Evolutionary conservation across 2,113 vertebrate species (phyloP).

Genomic region (Motacilla tschutschensis): DNA sequence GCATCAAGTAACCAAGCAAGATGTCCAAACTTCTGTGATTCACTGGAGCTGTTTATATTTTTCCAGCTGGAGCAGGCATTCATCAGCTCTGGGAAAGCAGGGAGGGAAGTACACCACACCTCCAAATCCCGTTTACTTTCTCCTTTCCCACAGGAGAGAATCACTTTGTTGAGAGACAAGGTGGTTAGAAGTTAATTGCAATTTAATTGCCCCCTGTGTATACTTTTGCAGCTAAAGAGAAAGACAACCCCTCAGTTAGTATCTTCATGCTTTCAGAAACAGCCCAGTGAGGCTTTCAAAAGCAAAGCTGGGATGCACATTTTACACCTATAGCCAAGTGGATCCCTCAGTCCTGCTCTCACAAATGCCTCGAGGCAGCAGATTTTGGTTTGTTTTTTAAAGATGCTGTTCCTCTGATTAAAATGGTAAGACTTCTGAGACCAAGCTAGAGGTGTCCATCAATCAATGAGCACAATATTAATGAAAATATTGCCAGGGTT

Average conservation of each 20-base stretch:
- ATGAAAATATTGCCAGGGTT: not conserved
- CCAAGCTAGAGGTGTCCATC: not conserved
- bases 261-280: not conserved
- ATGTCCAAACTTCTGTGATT: not conserved
- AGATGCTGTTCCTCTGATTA: not conserved
- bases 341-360: not conserved
- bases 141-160: constrained; percentile 23
- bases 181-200: constrained; percentile 51
- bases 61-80: constrained; percentile 38
- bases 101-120: not conserved
- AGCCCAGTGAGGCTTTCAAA: not conserved
- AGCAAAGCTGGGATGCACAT: not conserved
- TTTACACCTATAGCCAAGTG: not conserved
- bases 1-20: constrained; percentile 11
- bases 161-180: constrained; percentile 38
- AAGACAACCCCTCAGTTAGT: not conserved
- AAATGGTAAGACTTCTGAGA: not conserved
- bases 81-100: not conserved
- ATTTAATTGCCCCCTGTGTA: constrained; percentile 27
- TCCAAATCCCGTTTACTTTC: constrained; percentile 44
- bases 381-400: not conserved
- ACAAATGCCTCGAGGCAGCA: not conserved
- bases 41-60: constrained; percentile 39
- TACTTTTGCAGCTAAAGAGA: constrained; percentile 2
- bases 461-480: not conserved